These are phyloP conservation scores for Phasia obesa DNA, from an alignment of 2,888 invertebrate species.

Conservation along the genomic window DNA sequence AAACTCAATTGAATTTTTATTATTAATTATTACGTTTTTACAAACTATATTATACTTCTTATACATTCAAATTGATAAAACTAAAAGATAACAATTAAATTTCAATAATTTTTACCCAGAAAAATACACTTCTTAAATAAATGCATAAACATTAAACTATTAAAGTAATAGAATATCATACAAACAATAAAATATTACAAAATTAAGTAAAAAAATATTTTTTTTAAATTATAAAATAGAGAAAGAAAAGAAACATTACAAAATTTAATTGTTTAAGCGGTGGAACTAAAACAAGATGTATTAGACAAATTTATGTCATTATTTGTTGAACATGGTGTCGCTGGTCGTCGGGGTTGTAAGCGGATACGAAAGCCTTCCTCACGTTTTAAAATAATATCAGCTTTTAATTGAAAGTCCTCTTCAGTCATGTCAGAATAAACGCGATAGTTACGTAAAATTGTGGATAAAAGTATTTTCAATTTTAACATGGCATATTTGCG, in stretches of 20 bases:
- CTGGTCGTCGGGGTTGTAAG: conserved; percentile 85
- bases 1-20: no score
- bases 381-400: conserved; percentile 90
- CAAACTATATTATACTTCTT: background rate
- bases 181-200: conserved; percentile 59
- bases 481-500: conserved; percentile 92
- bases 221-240: conserved; percentile 47
- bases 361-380: conserved; percentile 89
- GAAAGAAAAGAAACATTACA: no score
- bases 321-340: no score
- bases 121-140: conserved; percentile 70
- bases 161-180: conserved; percentile 17
- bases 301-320: conserved; percentile 47
- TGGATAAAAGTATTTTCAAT: conserved; percentile 89
- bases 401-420: conserved; percentile 88
- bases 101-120: conserved; percentile 58
- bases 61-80: conserved; percentile 11
- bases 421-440: conserved; percentile 87
- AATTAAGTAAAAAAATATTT: conserved; percentile 67
- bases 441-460: conserved; percentile 88
- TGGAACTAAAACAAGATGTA: conserved; percentile 43
- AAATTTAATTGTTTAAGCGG: conserved; percentile 56
- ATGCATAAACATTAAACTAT: conserved; percentile 44
- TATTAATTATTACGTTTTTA: background rate
- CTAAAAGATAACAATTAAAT: conserved; percentile 31